phyloP scores from a whole-genome alignment of 2,113 vertebrate genomes.

The Oncorhynchus clarkii region DNA sequence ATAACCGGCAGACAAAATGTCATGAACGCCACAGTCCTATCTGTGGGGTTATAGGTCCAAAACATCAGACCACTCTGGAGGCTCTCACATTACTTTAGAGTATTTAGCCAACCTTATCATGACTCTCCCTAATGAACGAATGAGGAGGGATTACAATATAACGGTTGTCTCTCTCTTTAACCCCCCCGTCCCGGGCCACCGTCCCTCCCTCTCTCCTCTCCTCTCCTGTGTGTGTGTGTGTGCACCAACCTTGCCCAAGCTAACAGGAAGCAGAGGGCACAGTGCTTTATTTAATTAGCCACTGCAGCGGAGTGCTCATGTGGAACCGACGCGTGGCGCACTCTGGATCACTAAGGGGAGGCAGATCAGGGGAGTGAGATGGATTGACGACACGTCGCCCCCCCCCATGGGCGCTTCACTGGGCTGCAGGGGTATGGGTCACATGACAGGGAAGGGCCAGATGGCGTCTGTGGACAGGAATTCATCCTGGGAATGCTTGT shows the following conservation, averaged over 20 bases:
- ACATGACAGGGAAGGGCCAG: constrained; percentile 57
- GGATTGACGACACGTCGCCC: constrained; percentile 51
- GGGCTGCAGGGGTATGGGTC: constrained; percentile 64
- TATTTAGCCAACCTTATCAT: too few relatives aligned
- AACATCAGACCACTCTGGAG: too few relatives aligned
- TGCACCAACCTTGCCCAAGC: constrained; percentile 63
- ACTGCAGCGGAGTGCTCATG: constrained; percentile 69
- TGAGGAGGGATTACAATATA: too few relatives aligned
- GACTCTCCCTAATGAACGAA: too few relatives aligned
- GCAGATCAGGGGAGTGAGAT: constrained; percentile 53
- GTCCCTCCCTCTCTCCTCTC: not conserved
- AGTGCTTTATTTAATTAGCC: constrained; percentile 71
- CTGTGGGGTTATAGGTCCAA: too few relatives aligned
- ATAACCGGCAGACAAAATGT: too few relatives aligned
- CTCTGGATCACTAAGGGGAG: constrained; percentile 25
- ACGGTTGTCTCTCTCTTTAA: not conserved
- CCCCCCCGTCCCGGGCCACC: not conserved
- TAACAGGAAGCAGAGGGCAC: constrained; percentile 70
- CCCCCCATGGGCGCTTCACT: constrained; percentile 62
- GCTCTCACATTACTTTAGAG: too few relatives aligned
- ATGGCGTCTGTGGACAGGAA: constrained; percentile 42
- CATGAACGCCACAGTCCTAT: too few relatives aligned
- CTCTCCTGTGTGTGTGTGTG: constrained; percentile 17
- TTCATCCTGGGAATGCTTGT: constrained; percentile 31
- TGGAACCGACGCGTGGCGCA: constrained; percentile 50